These are phyloP conservation scores for Burhinus oedicnemus DNA, from an alignment of 2,113 vertebrate genomes.

Conservation along the genomic window DNA sequence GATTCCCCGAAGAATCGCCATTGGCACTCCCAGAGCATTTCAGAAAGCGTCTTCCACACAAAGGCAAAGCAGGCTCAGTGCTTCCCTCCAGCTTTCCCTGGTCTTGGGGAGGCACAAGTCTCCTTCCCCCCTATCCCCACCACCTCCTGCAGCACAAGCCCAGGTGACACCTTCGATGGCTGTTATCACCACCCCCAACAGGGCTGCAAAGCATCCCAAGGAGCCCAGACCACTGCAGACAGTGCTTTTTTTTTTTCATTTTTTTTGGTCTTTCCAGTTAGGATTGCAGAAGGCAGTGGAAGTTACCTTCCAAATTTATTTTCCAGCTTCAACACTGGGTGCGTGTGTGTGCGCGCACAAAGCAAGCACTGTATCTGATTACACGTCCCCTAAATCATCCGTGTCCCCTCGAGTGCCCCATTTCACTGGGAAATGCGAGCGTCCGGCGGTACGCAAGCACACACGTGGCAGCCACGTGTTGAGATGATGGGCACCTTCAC, in stretches of 20 bases:
- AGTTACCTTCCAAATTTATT: neutral
- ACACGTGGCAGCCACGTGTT: neutral
- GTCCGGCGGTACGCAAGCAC: neutral
- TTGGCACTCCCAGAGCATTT: neutral
- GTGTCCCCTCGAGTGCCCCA: neutral
- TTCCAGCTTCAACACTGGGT: neutral
- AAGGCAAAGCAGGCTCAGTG: neutral
- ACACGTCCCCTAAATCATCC: neutral
- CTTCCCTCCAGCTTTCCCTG: neutral
- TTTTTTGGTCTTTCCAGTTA: neutral
- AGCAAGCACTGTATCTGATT: neutral
- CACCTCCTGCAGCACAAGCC: neutral
- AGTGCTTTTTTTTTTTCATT: neutral
- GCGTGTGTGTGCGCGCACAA: neutral
- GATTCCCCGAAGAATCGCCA: neutral
- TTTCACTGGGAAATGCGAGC: neutral
- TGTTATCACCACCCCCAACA: neutral
- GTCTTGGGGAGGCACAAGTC: neutral
- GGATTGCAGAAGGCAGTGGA: neutral
- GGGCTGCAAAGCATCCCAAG: neutral
- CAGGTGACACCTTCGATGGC: neutral
- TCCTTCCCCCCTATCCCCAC: neutral
- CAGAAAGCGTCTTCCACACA: neutral
- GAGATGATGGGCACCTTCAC: neutral
- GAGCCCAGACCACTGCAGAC: neutral